Evolutionary conservation across 2,113 vertebrate genomes (phyloP).

Genomic region (Megaceryle torquata): DNA sequence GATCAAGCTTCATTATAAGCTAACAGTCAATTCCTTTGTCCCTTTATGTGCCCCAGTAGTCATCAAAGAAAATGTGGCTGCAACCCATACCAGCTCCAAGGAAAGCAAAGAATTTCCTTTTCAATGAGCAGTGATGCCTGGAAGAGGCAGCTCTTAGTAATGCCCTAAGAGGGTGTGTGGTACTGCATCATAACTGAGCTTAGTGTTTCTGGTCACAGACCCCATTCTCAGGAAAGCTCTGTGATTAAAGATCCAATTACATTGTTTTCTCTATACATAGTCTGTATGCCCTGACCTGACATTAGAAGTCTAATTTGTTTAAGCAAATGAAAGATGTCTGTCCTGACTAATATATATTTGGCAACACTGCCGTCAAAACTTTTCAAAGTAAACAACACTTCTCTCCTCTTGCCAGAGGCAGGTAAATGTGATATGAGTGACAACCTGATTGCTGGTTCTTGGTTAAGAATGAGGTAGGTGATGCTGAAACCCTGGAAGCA

Average conservation of each 20-base stretch:
- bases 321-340: conserved; percentile 12
- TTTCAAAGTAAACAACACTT: neutral
- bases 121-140: neutral
- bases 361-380: neutral
- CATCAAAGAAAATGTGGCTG: neutral
- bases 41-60: neutral
- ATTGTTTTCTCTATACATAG: neutral
- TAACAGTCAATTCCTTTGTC: neutral
- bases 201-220: neutral
- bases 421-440: neutral
- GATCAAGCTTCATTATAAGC: neutral
- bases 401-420: neutral
- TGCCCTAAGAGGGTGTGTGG: neutral
- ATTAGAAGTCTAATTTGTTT: conserved; percentile 3
- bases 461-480: neutral
- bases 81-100: neutral
- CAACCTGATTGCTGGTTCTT: neutral
- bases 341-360: neutral
- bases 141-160: neutral
- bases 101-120: neutral
- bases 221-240: neutral
- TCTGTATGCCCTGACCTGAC: neutral
- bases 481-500: neutral
- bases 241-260: conserved; percentile 35
- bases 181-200: neutral